Evolutionary conservation across 2,888 invertebrate species (phyloP), one percentile per base, ranked within the genome.

Genomic region (Nomada ruficornis): DNA sequence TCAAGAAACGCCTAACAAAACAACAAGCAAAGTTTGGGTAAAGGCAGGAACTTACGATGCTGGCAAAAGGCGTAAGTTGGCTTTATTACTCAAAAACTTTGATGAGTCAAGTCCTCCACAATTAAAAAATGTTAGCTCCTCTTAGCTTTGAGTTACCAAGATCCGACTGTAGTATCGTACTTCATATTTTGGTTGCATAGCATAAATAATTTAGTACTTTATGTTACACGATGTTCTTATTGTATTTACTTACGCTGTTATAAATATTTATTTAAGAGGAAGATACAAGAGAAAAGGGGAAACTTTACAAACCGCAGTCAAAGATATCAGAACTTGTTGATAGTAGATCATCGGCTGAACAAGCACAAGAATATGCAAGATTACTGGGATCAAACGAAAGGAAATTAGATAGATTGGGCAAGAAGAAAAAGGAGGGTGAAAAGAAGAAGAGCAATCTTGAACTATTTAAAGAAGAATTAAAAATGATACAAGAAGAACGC

Each of bases 41-140:
- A 98, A 99, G 94, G 99, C 99, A 77, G 99, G 98, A 72, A 98
- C 98, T 0, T 99, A 99, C 91, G 98, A 99, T 96, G 98, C 98
- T 68, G 98, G 98, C 42, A 97, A 98, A 84, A 95, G 98, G 95
- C 97, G 98, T 97, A 95, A 95, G 96, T 94, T 65, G 59, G 62
- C 55, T 44, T 64, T 52, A 52, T 64, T 59, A 10, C 7, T 5
- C 20, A 36, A 36, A 36, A 36, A 36, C 36, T 36, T 36, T 36
- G 36, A 36, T 36, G 0, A 36, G 36, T 36, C 36, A 1, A 36
- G 36, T 36, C 5, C 36, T 36, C 7, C 1, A 36, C 7, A 36
- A 36, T 36, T 36, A 0, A 1, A 36, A 36, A 36, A 36, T 36
- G 36, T 36, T 36, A 36, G 36, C 36, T 36, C 0, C 7, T 29